Evolutionary conservation across 2,888 invertebrate genomes (phyloP).

Genomic region (Tetramorium bicarinatum): DNA sequence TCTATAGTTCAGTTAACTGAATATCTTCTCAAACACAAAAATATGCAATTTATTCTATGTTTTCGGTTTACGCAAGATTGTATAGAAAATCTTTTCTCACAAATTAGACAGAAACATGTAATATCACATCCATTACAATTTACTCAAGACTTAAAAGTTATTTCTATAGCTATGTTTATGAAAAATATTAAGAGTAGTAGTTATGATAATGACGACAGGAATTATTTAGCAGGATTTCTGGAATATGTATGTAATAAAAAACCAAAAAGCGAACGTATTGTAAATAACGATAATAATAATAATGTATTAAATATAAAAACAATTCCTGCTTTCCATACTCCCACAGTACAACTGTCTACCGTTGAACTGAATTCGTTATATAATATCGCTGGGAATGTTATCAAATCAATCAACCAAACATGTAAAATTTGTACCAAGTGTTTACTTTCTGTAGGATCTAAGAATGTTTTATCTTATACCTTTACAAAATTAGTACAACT

Average conservation of each 20-base stretch:
- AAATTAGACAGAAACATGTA: background rate
- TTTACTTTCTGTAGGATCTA: background rate
- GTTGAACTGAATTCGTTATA: constrained; percentile 15
- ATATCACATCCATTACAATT: constrained; percentile 10
- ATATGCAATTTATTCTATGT: background rate
- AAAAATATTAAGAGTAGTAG: constrained; percentile 2
- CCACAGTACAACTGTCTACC: too few species aligned
- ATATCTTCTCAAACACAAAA: too few species aligned
- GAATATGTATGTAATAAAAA: background rate
- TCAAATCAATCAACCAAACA: background rate
- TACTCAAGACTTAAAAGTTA: constrained; percentile 14
- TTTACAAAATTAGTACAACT: constrained; percentile 7
- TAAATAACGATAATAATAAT: too few species aligned
- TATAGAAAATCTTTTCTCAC: constrained; percentile 16
- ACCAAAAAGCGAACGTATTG: too few species aligned
- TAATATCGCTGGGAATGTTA: constrained; percentile 5
- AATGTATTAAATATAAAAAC: too few species aligned
- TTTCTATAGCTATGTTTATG: constrained; percentile 15
- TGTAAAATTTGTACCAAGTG: background rate
- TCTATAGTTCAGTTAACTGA: too few species aligned
- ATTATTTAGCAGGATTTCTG: constrained; percentile 33
- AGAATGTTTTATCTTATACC: background rate
- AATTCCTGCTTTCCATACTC: too few species aligned
- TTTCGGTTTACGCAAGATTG: constrained; percentile 6
- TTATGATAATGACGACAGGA: constrained; percentile 15